These are phyloP conservation scores for Alentia gelatinosa DNA, from an alignment of 2,888 invertebrate species.

Conservation along the genomic window DNA sequence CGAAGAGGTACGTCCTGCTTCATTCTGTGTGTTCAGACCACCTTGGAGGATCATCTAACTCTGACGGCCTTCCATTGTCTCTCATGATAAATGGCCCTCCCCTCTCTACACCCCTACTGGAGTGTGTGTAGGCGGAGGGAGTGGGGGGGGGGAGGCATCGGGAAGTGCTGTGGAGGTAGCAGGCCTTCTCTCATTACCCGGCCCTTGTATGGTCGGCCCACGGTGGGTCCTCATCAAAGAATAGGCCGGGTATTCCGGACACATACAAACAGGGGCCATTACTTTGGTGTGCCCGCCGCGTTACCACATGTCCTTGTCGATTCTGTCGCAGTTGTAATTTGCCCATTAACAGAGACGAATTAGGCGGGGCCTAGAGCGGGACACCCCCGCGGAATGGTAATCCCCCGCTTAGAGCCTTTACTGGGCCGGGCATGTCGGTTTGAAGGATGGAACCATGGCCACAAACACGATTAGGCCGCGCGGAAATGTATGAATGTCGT, in stretches of 20 bases:
- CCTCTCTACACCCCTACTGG: too few relatives aligned
- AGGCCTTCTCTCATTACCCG: background rate
- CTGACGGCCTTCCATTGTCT: too few relatives aligned
- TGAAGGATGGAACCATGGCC: background rate
- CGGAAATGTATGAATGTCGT: background rate
- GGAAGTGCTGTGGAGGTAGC: too few relatives aligned
- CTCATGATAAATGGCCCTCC: too few relatives aligned
- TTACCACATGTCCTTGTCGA: background rate
- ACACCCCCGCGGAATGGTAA: background rate
- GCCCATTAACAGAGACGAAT: conserved; percentile 3
- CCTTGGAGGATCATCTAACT: too few relatives aligned
- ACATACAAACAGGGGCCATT: background rate
- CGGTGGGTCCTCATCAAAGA: background rate
- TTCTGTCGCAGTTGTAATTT: background rate
- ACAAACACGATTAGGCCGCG: background rate
- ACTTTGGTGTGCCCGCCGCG: background rate
- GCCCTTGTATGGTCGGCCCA: background rate
- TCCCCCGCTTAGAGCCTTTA: background rate
- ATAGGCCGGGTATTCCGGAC: background rate
- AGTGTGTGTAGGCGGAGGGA: too few relatives aligned
- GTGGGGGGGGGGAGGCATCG: too few relatives aligned
- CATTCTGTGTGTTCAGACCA: too few relatives aligned
- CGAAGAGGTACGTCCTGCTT: too few relatives aligned
- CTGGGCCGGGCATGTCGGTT: background rate
- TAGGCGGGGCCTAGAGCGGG: background rate